Evolutionary conservation across 2,113 vertebrate genomes (phyloP).

Genomic region (Lates calcarifer): DNA sequence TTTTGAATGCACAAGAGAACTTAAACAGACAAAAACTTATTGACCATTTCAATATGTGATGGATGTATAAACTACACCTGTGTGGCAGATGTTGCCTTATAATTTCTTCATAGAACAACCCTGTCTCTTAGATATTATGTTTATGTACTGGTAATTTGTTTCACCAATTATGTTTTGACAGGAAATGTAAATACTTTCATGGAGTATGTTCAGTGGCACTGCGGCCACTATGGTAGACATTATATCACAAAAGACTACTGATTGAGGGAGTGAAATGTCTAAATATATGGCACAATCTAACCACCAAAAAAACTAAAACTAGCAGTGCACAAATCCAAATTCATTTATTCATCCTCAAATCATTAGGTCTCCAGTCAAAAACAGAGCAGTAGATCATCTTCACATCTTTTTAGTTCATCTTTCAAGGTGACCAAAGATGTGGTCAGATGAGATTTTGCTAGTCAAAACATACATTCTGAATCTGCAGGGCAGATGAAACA

Average conservation of each 20-base stretch:
- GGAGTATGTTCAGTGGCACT: not conserved
- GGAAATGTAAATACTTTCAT: not conserved
- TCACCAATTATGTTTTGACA: not conserved
- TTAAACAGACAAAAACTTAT: not conserved
- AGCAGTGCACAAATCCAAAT: not conserved
- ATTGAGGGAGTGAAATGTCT: not conserved
- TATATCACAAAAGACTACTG: not conserved
- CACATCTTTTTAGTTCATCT: not conserved
- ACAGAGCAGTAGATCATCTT: not conserved
- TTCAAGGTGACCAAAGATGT: not conserved
- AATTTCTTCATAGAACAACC: not conserved
- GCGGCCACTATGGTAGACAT: not conserved
- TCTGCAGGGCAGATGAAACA: not conserved
- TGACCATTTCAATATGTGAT: conserved; percentile 8
- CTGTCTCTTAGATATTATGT: not conserved
- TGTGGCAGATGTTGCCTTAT: not conserved
- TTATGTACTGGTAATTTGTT: not conserved
- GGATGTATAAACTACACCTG: not conserved
- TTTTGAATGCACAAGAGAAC: conserved; percentile 12
- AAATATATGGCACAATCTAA: not conserved
- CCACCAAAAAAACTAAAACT: not conserved
- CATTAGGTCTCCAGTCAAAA: not conserved
- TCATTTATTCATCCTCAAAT: not conserved
- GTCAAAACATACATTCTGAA: not conserved
- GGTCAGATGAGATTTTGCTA: not conserved